Percentiles rank a stretch among this genome's conserved stretches.
These are phyloP conservation scores for Torymus tubicola DNA, from an alignment of 2,888 invertebrate species.

Conservation along the genomic window DNA sequence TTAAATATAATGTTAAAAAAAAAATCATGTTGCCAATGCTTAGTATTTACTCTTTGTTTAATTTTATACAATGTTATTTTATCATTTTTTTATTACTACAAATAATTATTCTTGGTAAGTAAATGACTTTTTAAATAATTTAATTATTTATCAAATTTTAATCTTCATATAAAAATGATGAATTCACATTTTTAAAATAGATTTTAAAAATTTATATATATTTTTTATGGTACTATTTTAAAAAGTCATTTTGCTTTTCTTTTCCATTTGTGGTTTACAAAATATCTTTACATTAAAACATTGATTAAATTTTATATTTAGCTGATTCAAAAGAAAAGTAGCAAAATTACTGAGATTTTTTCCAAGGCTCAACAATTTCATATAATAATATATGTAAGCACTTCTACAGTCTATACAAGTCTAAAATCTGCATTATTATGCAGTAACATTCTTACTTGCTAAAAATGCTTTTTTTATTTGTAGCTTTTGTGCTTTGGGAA, in stretches of 20 bases:
- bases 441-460: conserved; percentile 51
- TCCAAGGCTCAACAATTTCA: conserved; percentile 33
- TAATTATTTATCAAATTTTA: no score
- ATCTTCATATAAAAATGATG: no score
- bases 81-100: no score
- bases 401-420: conserved; percentile 46
- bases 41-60: no score
- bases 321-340: conserved; percentile 1
- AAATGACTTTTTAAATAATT: no score
- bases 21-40: no score
- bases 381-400: conserved; percentile 44
- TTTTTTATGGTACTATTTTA: neutral
- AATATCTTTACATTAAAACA: conserved; percentile 19
- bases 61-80: no score
- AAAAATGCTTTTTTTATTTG: conserved; percentile 26
- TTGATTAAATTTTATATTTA: no score
- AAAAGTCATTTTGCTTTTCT: neutral
- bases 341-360: conserved; percentile 9
- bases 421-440: conserved; percentile 40
- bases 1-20: no score
- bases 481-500: conserved; percentile 18
- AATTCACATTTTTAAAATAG: no score
- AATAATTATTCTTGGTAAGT: no score
- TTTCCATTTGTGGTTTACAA: conserved; percentile 18
- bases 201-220: no score